These are phyloP conservation scores for Cantharis rufa DNA, from an alignment of 2,888 invertebrate species.

Conservation along the genomic window DNA sequence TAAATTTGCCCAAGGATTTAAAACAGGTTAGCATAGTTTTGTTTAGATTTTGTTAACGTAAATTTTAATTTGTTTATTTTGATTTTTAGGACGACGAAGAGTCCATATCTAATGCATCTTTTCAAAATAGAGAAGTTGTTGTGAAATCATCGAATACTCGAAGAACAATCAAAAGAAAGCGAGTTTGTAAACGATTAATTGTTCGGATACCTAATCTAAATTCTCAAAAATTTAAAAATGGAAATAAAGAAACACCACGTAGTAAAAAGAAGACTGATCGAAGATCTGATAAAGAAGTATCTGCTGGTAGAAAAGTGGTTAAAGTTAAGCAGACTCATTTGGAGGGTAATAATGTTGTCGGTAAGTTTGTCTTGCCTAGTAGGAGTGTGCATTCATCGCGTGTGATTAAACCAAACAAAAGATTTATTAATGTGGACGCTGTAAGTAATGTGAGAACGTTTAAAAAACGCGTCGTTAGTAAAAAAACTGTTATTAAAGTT, in stretches of 20 bases:
- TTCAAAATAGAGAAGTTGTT: background rate
- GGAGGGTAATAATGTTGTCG: conserved; percentile 50
- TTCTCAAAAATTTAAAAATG: conserved; percentile 10
- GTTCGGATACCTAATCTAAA: background rate
- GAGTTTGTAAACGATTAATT: conserved; percentile 18
- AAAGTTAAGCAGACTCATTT: conserved; percentile 26
- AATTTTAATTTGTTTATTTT: background rate
- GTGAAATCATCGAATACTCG: background rate
- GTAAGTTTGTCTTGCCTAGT: conserved; percentile 77
- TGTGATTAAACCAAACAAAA: conserved; percentile 86
- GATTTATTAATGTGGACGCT: conserved; percentile 70
- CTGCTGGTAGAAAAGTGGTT: conserved; percentile 30
- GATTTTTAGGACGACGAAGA: conserved; percentile 11
- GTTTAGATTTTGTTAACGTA: background rate
- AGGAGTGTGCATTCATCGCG: conserved; percentile 84
- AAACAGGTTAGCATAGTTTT: conserved; percentile 40
- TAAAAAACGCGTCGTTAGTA: conserved; percentile 48
- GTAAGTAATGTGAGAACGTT: conserved; percentile 48
- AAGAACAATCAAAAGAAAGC: conserved; percentile 11
- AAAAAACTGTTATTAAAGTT: conserved; percentile 31
- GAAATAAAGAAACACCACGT: conserved; percentile 3
- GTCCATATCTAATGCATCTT: background rate
- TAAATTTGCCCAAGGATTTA: conserved; percentile 48
- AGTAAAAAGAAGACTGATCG: conserved; percentile 31
- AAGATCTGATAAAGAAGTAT: conserved; percentile 34